Conservation (phyloP, 2,797 vertebrate genomes). For the Sebastes steindachneri region DNA sequence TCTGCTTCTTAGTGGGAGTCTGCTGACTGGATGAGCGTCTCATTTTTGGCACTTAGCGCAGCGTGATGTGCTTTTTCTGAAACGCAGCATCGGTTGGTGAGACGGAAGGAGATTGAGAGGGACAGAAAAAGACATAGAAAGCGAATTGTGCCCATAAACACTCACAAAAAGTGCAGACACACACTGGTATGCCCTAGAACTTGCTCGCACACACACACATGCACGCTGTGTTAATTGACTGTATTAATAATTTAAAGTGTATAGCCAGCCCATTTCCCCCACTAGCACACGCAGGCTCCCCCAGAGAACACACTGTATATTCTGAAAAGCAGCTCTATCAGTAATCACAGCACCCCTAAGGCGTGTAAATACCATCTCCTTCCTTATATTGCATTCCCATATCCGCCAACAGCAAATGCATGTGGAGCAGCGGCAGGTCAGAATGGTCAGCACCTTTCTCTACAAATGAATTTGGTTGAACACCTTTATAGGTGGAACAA, state of each 20-base stretch:
- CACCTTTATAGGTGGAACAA: background rate
- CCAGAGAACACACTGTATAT: background rate
- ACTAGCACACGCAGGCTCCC: background rate
- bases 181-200: background rate
- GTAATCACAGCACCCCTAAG: background rate
- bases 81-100: background rate
- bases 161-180: background rate
- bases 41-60: constrained; percentile 11
- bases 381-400: background rate
- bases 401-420: background rate
- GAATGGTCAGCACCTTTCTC: too few species aligned
- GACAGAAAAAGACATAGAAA: background rate
- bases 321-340: background rate
- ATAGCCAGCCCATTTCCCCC: background rate
- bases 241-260: constrained; percentile 29
- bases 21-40: background rate
- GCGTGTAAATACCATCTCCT: background rate
- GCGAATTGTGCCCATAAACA: background rate
- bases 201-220: background rate
- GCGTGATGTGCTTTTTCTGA: background rate
- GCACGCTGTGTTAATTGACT: background rate
- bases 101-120: background rate
- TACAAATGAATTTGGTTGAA: background rate
- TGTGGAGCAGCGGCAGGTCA: background rate
- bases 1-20: background rate